phyloP scores from a whole-genome alignment of 2,113 vertebrate species.

The Pica pica region DNA sequence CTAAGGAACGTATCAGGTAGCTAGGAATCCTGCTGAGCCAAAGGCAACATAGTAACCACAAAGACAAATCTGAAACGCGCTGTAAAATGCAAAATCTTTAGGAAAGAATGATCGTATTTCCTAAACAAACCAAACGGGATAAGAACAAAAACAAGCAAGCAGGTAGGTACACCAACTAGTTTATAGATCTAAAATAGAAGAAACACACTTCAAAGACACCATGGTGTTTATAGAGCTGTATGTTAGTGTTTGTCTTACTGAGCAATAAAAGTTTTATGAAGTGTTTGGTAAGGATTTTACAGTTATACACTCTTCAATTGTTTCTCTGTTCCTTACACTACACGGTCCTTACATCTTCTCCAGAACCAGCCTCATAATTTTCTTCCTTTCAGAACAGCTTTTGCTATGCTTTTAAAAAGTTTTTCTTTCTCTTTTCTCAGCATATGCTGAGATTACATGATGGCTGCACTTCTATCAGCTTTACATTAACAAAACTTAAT shows the following conservation, averaged over 20 bases:
- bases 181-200: neutral
- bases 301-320: neutral
- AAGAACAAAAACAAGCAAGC: neutral
- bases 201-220: neutral
- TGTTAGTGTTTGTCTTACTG: neutral
- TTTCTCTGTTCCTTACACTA: neutral
- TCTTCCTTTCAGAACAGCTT: constrained; percentile 10
- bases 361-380: neutral
- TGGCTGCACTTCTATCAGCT: constrained; percentile 42
- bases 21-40: neutral
- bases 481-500: constrained; percentile 38
- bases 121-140: neutral
- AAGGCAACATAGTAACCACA: neutral
- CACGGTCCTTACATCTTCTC: neutral
- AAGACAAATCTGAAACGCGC: neutral
- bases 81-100: neutral
- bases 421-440: constrained; percentile 33
- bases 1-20: neutral
- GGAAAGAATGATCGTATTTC: neutral
- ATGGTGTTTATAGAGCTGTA: neutral
- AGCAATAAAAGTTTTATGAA: neutral
- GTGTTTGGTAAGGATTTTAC: neutral
- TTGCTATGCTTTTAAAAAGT: neutral
- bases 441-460: constrained; percentile 4
- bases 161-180: neutral